Evolutionary conservation across 2,888 invertebrate species (phyloP), one percentile per base, ranked within the genome.

Genomic region (Erynnis tages): DNA sequence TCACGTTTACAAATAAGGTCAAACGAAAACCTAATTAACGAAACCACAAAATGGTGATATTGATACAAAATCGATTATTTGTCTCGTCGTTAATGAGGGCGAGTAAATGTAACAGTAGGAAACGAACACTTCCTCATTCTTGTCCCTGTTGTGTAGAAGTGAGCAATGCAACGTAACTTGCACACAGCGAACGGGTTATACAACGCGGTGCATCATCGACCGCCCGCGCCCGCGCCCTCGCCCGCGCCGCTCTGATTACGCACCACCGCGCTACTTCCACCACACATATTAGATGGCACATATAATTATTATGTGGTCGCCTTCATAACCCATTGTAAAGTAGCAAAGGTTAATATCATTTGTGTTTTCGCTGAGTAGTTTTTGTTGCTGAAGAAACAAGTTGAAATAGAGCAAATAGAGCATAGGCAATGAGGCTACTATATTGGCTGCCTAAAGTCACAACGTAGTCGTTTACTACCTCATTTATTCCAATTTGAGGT

Each of bases 71-170:
- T 49, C 54, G 50, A 58, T 59, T 57, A 63, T 50, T 61, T 60
- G 60, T 60, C 65, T 65, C 61, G 54, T 49, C 34, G 54, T 40
- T 66, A 73, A 76, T 66, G 73, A 74, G 77, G 69, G 64, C 73
- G 65, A 71, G 73, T 76, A 75, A 81, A 78, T 82, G 78, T 81
- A 82, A 82, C 75, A 82, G 73, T 67, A 82, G 86, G 83, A 86
- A 88, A 80, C 67, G 71, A 71, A 71, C 64, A 66, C 76, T 87
- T 87, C 85, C 85, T 84, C 79, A 79, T 85, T 82, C 79, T 79
- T 61, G 66, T 73, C 73, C 70, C 71, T 68, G 72, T 63, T 62
- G 69, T 65, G 66, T 63, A 62, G 68, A 67, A 69, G 75, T 76
- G 73, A 77, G 77, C 78, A 75, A 78, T 75, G 78, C 72, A 80